Percentiles rank a stretch among this genome's conserved stretches.
Evolutionary conservation across 2,888 invertebrate genomes (phyloP).

Genomic region (Nomada fabriciana): DNA sequence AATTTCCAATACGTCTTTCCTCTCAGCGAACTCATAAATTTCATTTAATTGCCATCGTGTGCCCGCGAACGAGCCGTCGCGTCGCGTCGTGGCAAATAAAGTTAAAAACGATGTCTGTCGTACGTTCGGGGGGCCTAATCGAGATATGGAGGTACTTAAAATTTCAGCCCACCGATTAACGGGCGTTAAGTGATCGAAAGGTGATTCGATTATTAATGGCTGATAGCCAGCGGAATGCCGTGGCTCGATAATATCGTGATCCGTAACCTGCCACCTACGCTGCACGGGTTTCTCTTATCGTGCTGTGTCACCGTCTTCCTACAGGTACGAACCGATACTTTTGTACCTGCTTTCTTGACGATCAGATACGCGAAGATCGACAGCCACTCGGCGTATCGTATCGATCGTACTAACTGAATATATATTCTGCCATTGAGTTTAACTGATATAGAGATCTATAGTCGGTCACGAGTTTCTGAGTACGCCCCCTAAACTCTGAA

Average conservation of each 20-base stretch:
- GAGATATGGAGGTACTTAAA: conserved; percentile 34
- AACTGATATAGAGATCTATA: background rate
- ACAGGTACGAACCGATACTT: conserved; percentile 32
- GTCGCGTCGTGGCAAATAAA: background rate
- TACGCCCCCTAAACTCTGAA: no score
- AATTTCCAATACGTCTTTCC: no score
- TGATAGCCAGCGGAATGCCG: conserved; percentile 66
- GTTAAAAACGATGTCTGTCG: background rate
- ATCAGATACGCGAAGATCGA: conserved; percentile 41
- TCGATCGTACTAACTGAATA: conserved; percentile 12
- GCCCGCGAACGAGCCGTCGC: no score
- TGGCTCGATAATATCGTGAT: conserved; percentile 74
- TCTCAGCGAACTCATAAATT: background rate
- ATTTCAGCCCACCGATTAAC: conserved; percentile 38
- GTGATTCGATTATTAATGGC: conserved; percentile 71
- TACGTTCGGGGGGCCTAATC: background rate
- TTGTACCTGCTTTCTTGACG: conserved; percentile 26
- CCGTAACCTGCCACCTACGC: conserved; percentile 76
- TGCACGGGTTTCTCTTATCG: conserved; percentile 69
- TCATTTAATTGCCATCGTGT: conserved; percentile 10
- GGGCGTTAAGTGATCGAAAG: conserved; percentile 48
- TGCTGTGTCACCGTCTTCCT: conserved; percentile 60
- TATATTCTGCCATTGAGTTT: conserved; percentile 3
- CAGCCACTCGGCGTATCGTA: conserved; percentile 24
- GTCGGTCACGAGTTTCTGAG: no score